Conservation (phyloP, 2,888 invertebrate species). For the Phortica magna region DNA sequence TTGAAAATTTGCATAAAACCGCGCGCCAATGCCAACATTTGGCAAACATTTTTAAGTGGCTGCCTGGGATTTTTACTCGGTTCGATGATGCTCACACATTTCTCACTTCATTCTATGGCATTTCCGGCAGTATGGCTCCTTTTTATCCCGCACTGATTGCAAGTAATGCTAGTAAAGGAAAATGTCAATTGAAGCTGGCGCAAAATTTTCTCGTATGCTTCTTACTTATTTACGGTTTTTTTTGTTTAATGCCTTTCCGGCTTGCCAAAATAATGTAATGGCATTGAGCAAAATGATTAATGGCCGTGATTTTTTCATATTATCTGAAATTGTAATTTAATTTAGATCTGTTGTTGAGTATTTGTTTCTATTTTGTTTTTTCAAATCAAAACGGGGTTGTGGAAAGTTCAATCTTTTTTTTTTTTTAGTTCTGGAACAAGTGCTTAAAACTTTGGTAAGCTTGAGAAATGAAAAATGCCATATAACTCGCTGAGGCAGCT, state of each 20-base stretch:
- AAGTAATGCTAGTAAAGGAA: conserved; percentile 57
- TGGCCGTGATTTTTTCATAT: conserved; percentile 64
- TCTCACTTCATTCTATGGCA: background rate
- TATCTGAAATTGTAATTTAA: conserved; percentile 70
- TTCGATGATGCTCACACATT: background rate
- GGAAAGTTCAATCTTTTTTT: too few species aligned
- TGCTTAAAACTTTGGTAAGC: too few species aligned
- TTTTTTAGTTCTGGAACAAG: too few species aligned
- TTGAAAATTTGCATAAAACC: conserved; percentile 28
- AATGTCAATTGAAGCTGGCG: conserved; percentile 65
- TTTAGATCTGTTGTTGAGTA: conserved; percentile 57
- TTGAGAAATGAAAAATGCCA: too few species aligned
- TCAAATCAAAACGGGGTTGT: background rate
- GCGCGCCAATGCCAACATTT: conserved; percentile 24
- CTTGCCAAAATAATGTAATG: background rate
- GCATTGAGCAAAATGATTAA: conserved; percentile 55
- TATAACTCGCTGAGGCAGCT: too few species aligned
- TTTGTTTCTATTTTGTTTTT: background rate
- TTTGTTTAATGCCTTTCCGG: background rate
- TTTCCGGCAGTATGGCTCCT: background rate
- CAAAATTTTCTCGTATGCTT: conserved; percentile 37
- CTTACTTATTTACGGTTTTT: background rate
- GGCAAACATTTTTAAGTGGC: conserved; percentile 28
- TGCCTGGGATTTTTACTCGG: conserved; percentile 26
- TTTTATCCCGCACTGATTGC: conserved; percentile 9